Evolutionary conservation across 2,113 vertebrate species (phyloP).

Genomic region (Pterophyllum scalare): DNA sequence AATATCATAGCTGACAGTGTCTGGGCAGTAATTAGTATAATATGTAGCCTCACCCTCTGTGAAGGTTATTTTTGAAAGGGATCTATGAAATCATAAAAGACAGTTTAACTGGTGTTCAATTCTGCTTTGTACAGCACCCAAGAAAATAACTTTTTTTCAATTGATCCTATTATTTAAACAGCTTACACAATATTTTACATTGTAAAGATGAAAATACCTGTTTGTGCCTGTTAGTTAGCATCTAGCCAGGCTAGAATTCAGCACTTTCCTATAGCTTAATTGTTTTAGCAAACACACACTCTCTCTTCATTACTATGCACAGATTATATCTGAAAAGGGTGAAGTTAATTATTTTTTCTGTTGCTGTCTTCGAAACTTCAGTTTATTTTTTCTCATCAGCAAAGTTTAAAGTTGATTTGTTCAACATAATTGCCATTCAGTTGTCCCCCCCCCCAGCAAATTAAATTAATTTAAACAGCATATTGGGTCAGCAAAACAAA

Average conservation of each 20-base stretch:
- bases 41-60: slow-evolving; percentile 34
- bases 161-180: not conserved
- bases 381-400: slow-evolving; percentile 5
- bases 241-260: not conserved
- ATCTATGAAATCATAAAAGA: slow-evolving; percentile 29
- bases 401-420: slow-evolving; percentile 20
- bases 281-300: not conserved
- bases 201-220: not conserved
- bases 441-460: slow-evolving; percentile 5
- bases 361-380: not conserved
- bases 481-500: not conserved
- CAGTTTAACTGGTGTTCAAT: not conserved
- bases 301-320: not conserved
- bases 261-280: not conserved
- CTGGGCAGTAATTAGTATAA: slow-evolving; percentile 60
- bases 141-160: too few species aligned
- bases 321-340: slow-evolving; percentile 6
- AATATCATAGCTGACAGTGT: slow-evolving; percentile 38
- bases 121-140: not conserved
- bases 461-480: slow-evolving; percentile 2
- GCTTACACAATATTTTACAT: not conserved
- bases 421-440: not conserved
- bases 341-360: not conserved
- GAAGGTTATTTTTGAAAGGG: slow-evolving; percentile 58
- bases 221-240: not conserved